Conservation (phyloP, 2,888 invertebrate species). For the Hybos culiciformis region DNA sequence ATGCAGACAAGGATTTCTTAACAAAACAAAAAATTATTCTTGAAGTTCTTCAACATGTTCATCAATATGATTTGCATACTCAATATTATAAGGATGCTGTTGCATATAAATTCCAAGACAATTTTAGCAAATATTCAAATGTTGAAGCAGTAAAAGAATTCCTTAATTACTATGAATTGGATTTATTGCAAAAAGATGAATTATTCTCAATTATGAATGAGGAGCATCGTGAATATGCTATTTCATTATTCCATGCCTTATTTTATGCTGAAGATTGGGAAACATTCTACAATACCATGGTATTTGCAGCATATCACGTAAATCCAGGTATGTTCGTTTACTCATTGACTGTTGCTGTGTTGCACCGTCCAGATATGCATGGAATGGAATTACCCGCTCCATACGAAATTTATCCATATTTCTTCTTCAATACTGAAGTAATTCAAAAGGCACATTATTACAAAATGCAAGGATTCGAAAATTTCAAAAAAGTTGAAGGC, state of each 20-base stretch:
- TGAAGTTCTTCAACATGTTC: constrained; percentile 11
- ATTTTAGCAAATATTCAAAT: constrained; percentile 6
- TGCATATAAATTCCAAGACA: constrained; percentile 7
- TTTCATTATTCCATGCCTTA: constrained; percentile 47
- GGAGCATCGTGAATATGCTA: constrained; percentile 25
- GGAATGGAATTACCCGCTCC: constrained; percentile 45
- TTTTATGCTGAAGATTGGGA: constrained; percentile 53
- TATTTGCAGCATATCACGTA: constrained; percentile 45
- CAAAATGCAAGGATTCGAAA: constrained; percentile 1
- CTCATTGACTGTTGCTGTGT: constrained; percentile 42
- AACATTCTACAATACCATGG: constrained; percentile 51
- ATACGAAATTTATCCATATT: constrained; percentile 48
- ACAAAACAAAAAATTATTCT: constrained; percentile 13
- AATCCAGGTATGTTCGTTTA: constrained; percentile 48
- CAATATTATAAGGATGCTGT: constrained; percentile 10
- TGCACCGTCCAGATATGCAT: constrained; percentile 42
- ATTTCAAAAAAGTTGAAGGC: constrained; percentile 11
- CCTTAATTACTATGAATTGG: constrained; percentile 4
- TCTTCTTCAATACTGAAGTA: constrained; percentile 44
- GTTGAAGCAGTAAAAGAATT: constrained; percentile 10
- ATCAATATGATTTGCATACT: constrained; percentile 11
- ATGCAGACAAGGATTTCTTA: constrained; percentile 10
- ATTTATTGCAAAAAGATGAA: constrained; percentile 9
- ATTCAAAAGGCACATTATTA: constrained; percentile 26
- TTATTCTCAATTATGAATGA: constrained; percentile 12